These are phyloP conservation scores for Phylloscopus trochiloides DNA, from an alignment of 2,113 vertebrate species.

Conservation along the genomic window DNA sequence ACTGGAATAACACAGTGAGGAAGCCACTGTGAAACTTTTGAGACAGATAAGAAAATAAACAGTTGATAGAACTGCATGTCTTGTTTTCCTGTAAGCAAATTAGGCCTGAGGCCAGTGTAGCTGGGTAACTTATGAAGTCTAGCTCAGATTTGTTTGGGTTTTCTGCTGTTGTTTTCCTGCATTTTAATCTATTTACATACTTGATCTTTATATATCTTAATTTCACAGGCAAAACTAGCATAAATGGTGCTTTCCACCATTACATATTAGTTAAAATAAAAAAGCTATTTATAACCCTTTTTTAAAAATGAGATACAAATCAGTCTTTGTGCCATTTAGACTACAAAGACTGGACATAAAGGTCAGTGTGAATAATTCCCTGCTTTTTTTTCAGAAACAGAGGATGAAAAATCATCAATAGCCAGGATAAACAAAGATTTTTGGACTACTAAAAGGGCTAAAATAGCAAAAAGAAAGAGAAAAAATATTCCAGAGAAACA, in stretches of 20 bases:
- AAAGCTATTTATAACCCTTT: not conserved
- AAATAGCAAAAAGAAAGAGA: not conserved
- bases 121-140: not conserved
- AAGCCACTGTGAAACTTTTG: not conserved
- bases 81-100: not conserved
- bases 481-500: not conserved
- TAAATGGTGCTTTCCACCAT: not conserved
- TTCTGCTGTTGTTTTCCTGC: not conserved
- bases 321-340: not conserved
- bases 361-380: not conserved
- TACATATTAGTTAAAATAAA: not conserved
- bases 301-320: not conserved
- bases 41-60: not conserved
- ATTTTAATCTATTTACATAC: not conserved
- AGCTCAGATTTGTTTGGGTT: not conserved
- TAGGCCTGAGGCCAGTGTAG: not conserved
- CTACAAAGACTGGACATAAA: not conserved
- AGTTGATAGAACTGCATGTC: not conserved
- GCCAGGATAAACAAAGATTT: not conserved
- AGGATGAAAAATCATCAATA: slow-evolving; percentile 17
- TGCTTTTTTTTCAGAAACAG: slow-evolving; percentile 54
- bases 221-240: not conserved
- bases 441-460: not conserved
- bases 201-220: not conserved
- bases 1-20: not conserved